A percentile compares a stretch with the other conserved stretches of the same genome.
phyloP scores from a whole-genome alignment of 2,113 vertebrate genomes.

The Hippotragus niger region DNA sequence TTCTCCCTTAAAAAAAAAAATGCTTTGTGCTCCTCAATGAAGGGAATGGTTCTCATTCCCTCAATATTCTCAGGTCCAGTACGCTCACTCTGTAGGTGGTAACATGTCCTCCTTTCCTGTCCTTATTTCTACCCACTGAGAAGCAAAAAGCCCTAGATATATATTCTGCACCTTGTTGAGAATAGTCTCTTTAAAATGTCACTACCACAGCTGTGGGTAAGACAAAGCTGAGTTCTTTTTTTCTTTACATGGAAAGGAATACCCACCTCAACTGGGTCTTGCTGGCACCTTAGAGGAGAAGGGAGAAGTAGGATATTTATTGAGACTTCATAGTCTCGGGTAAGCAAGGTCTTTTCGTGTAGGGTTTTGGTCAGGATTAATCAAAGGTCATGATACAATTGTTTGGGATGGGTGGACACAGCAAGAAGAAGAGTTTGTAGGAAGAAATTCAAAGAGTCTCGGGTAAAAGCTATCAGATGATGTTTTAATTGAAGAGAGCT shows the following conservation, averaged over 20 bases:
- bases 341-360: neutral
- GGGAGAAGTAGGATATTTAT: no score
- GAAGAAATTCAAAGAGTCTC: neutral
- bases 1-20: neutral
- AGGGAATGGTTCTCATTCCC: neutral
- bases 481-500: neutral
- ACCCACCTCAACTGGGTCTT: neutral
- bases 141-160: neutral
- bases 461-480: neutral
- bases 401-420: neutral
- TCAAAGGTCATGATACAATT: neutral
- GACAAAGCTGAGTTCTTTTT: neutral
- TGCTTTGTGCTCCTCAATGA: neutral
- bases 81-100: neutral
- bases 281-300: neutral
- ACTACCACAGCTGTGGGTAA: neutral
- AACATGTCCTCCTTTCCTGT: fast-evolving
- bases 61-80: neutral
- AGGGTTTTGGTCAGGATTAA: neutral
- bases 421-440: neutral
- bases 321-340: neutral
- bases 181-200: neutral
- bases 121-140: neutral
- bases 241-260: neutral
- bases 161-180: neutral